Percentiles rank a stretch among this genome's conserved stretches.
These are phyloP conservation scores for Pempheris klunzingeri DNA, from an alignment of 2,797 vertebrate genomes.

Conservation along the genomic window DNA sequence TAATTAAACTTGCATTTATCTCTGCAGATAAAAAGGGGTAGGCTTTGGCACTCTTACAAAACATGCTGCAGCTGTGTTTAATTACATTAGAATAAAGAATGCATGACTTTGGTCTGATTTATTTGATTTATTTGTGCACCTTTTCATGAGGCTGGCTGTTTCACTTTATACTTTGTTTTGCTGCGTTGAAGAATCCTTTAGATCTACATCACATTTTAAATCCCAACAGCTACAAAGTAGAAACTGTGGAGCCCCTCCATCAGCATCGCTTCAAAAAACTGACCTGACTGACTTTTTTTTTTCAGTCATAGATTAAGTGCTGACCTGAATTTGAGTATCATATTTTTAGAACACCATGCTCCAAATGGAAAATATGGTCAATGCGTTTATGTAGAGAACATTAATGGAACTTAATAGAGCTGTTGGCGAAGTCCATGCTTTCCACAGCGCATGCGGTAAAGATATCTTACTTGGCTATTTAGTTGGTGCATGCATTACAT, in stretches of 20 bases:
- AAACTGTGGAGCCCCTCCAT: constrained; percentile 14
- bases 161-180: not conserved
- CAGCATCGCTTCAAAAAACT: constrained; percentile 39
- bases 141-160: not conserved
- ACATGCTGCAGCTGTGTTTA: constrained; percentile 5
- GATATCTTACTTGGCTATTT: not conserved
- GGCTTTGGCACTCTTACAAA: constrained; percentile 15
- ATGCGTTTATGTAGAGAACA: constrained; percentile 33
- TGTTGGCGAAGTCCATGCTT: not conserved
- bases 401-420: constrained; percentile 25
- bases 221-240: not conserved
- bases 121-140: too few species aligned
- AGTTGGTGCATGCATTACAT: not conserved
- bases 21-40: not conserved
- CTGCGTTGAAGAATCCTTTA: not conserved
- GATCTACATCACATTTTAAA: not conserved
- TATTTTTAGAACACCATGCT: constrained; percentile 59
- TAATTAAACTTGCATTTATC: constrained; percentile 40
- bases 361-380: constrained; percentile 51
- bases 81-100: not conserved
- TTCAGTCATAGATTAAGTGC: constrained; percentile 49
- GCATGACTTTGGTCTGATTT: not conserved
- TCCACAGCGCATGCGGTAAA: constrained; percentile 1
- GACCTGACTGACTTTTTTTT: constrained; percentile 35
- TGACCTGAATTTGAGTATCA: constrained; percentile 58